phyloP scores from a whole-genome alignment of 1,140 invertebrate species.

The Wiebesia pumilae region DNA sequence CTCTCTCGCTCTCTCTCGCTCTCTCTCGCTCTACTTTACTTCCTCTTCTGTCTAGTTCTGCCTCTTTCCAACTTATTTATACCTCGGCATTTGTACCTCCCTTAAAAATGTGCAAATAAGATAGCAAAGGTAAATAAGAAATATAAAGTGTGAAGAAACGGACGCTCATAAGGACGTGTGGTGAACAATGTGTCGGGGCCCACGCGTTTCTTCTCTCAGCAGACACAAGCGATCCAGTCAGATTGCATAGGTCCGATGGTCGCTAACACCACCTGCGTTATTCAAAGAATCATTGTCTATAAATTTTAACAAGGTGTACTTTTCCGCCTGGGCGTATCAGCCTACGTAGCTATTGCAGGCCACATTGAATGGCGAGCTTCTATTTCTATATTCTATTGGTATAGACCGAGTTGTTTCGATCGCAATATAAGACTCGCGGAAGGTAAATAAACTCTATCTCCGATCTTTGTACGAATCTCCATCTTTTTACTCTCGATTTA shows the following conservation, averaged over 20 bases:
- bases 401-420: too few species aligned
- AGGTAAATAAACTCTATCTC: too few species aligned
- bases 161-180: too few species aligned
- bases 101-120: background rate
- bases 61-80: too few species aligned
- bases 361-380: slow-evolving; percentile 24
- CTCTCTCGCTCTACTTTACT: background rate
- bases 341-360: too few species aligned
- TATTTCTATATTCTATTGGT: too few species aligned
- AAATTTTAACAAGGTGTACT: slow-evolving; percentile 56
- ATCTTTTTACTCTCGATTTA: too few species aligned
- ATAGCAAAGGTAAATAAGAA: background rate
- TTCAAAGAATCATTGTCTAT: slow-evolving; percentile 59
- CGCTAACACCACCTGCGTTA: background rate
- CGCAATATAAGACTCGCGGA: too few species aligned
- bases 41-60: too few species aligned
- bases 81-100: background rate
- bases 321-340: slow-evolving; percentile 65
- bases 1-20: background rate
- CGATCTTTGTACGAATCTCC: too few species aligned
- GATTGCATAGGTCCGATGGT: background rate
- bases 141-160: background rate
- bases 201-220: background rate
- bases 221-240: too few species aligned
- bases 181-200: background rate